Base-by-base conservation (phyloP, 2,113 vertebrate genomes). In the Tamias sibiricus region DNA sequence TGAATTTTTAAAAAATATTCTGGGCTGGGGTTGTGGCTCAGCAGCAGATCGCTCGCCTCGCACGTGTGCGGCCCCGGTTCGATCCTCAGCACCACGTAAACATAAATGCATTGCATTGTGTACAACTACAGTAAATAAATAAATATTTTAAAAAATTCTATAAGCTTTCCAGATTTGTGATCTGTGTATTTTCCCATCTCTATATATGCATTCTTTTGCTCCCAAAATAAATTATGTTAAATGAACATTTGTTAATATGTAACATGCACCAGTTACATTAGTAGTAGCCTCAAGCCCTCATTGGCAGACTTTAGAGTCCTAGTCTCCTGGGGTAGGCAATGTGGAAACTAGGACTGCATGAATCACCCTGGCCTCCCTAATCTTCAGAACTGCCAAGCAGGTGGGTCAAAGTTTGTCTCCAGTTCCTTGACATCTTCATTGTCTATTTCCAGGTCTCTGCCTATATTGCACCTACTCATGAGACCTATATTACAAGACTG, bases 111-210 rank as follows among this genome's bases (percentile, higher is more conserved):
- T n/a, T n/a, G n/a, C n/a, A n/a, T n/a, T n/a, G n/a, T n/a, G n/a
- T n/a, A n/a, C n/a, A n/a, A n/a, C n/a, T n/a, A n/a, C n/a, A n/a
- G n/a, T n/a, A n/a, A n/a, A n/a, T n/a, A n/a, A n/a, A n/a, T n/a
- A n/a, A n/a, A n/a, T n/a, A n/a, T n/a, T n/a, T n/a, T n/a, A n/a
- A n/a, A n/a, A n/a, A n/a, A n/a, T n/a, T n/a, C 72, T 74, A 66
- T 76, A 92, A 87, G 17, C 64, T 90, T 96, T 90, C 37, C 80
- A 95, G 87, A 80, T 57, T 84, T 90, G 54, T 54, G 42, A 94
- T 92, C 44, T 87, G 32, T 76, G 0, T 83, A 75, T 96, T 96
- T 96, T 95, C 42, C 85, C 83, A 94, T 49, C n/a, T 35, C 1
- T 9, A 71, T 92, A 96, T 49, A n/a, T 35, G 1, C 9, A 71